Conservation (phyloP, 1,140 invertebrate species). For the Diplogasteroides magnus region DNA sequence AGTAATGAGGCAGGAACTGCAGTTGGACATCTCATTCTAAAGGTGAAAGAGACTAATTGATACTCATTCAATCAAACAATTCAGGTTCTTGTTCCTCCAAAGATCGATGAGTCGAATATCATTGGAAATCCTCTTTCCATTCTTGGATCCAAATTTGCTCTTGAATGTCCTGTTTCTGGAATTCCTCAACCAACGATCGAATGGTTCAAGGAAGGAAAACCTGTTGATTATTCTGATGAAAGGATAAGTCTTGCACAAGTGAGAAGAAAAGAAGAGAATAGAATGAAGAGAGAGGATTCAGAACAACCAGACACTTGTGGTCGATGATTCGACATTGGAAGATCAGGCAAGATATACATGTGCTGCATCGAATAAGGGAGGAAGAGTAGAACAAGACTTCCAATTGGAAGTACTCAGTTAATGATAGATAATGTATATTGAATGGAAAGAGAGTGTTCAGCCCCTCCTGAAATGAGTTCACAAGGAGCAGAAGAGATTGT, state of each 20-base stretch:
- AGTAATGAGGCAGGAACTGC: constrained; percentile 58
- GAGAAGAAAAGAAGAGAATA: no score
- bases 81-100: constrained; percentile 56
- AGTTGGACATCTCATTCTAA: constrained; percentile 55
- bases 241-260: constrained; percentile 27
- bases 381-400: constrained; percentile 38
- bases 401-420: constrained; percentile 43
- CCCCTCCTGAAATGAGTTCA: constrained; percentile 42
- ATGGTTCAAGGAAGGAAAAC: constrained; percentile 57
- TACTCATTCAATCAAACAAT: background rate
- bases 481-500: constrained; percentile 24
- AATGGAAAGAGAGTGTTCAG: constrained; percentile 33
- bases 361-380: constrained; percentile 44
- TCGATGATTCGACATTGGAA: constrained; percentile 27
- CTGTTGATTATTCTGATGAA: constrained; percentile 34
- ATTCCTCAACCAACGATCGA: constrained; percentile 54
- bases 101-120: constrained; percentile 60
- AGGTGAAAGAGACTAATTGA: constrained; percentile 37
- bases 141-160: constrained; percentile 55
- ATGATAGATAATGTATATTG: constrained; percentile 9
- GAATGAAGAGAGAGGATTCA: constrained; percentile 14
- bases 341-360: constrained; percentile 46
- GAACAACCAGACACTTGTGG: constrained; percentile 49
- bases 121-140: constrained; percentile 54
- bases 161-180: constrained; percentile 59